These are phyloP conservation scores for Sapayoa aenigma DNA, from an alignment of 2,113 vertebrate genomes.

Conservation along the genomic window DNA sequence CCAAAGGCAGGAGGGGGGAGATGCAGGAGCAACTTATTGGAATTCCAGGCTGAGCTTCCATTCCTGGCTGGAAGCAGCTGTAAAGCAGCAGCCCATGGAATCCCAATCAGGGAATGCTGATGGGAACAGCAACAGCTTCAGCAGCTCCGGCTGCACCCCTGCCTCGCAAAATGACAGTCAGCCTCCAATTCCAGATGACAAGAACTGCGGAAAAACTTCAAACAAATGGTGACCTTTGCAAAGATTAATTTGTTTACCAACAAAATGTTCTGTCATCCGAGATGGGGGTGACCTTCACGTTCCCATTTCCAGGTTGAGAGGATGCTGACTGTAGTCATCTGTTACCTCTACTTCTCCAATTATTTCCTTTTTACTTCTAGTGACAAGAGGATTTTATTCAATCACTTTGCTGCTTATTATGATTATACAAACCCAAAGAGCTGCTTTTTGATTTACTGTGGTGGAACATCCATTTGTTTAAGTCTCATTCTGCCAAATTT, in stretches of 20 bases:
- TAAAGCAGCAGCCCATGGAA: slow-evolving; percentile 95
- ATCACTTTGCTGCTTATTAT: slow-evolving; percentile 69
- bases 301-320: slow-evolving; percentile 76
- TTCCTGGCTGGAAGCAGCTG: slow-evolving; percentile 95
- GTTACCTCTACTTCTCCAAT: slow-evolving; percentile 80
- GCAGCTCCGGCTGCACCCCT: slow-evolving; percentile 77
- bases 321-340: slow-evolving; percentile 84
- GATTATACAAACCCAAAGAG: slow-evolving; percentile 70
- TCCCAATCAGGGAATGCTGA: slow-evolving; percentile 94
- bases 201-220: slow-evolving; percentile 82
- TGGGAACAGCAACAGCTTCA: slow-evolving; percentile 80
- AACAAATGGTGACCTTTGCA: slow-evolving; percentile 96
- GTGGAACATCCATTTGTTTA: slow-evolving; percentile 76
- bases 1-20: slow-evolving; percentile 85
- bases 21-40: slow-evolving; percentile 88
- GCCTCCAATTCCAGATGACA: slow-evolving; percentile 84
- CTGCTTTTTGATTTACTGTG: slow-evolving; percentile 69
- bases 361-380: slow-evolving; percentile 80
- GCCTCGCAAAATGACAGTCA: slow-evolving; percentile 84
- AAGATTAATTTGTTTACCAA: slow-evolving; percentile 97
- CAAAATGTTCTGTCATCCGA: slow-evolving; percentile 82
- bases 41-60: slow-evolving; percentile 87
- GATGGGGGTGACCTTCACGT: slow-evolving; percentile 90
- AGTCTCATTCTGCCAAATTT: slow-evolving; percentile 75
- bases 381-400: slow-evolving; percentile 74